phyloP scores from a whole-genome alignment of 1,140 invertebrate genomes.

The Drosophila kikkawai region DNA sequence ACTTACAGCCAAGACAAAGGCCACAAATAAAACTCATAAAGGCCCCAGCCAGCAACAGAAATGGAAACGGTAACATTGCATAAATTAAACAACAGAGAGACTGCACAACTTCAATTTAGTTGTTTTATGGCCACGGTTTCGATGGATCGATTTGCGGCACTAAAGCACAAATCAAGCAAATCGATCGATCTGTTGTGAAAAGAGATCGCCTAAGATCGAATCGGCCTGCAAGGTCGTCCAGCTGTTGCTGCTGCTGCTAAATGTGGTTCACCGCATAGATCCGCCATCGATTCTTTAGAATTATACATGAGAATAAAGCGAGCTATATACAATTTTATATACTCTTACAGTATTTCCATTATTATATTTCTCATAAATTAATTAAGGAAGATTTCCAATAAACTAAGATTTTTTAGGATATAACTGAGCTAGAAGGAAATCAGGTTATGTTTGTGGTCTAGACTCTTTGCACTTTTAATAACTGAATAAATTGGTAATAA shows the following conservation, averaged over 20 bases:
- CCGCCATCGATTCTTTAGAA: constrained; percentile 35
- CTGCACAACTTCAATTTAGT: constrained; percentile 61
- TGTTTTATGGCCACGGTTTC: constrained; percentile 53
- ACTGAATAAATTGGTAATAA: neutral
- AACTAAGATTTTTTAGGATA: neutral
- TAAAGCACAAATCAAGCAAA: constrained; percentile 63
- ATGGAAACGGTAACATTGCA: constrained; percentile 63
- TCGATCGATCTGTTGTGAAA: constrained; percentile 46
- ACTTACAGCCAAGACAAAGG: constrained; percentile 58
- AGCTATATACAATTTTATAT: neutral
- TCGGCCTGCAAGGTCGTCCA: constrained; percentile 63
- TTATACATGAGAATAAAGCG: neutral
- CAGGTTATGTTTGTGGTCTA: neutral
- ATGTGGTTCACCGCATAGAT: constrained; percentile 47
- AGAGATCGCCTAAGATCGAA: constrained; percentile 60
- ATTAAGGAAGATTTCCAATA: neutral
- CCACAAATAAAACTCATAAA: constrained; percentile 37
- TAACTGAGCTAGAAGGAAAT: neutral
- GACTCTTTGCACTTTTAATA: neutral
- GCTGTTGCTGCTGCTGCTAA: constrained; percentile 55
- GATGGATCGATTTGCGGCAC: constrained; percentile 73
- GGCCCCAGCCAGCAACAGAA: neutral
- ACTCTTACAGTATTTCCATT: neutral
- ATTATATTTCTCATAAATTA: neutral
- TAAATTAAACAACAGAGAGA: constrained; percentile 59